Conservation (phyloP, 2,113 vertebrate species). For the Micromys minutus region DNA sequence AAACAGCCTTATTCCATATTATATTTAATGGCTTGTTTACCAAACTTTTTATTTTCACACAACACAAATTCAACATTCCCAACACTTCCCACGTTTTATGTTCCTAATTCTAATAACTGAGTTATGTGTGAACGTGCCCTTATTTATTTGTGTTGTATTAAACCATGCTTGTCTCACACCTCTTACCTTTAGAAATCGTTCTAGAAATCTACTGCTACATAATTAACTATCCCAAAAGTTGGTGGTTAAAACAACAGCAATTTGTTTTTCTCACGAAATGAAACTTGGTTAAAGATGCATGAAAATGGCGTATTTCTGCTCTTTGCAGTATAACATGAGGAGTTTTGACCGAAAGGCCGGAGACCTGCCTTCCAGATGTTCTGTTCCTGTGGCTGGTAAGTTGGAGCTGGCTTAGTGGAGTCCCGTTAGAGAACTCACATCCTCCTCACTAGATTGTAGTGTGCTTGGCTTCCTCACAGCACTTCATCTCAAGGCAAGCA, state of each 20-base stretch:
- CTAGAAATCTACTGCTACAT: not conserved
- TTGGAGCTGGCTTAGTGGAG: not conserved
- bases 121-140: slow-evolving; percentile 25
- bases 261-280: slow-evolving; percentile 6
- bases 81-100: slow-evolving; percentile 9
- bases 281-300: slow-evolving; percentile 13
- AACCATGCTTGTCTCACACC: not conserved
- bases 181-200: slow-evolving; percentile 36
- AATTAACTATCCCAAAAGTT: not conserved
- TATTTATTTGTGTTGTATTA: slow-evolving; percentile 37
- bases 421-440: not conserved
- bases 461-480: slow-evolving; percentile 35
- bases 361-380: not conserved
- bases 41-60: not conserved
- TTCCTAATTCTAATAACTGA: slow-evolving; percentile 44
- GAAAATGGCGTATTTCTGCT: not conserved
- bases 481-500: not conserved
- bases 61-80: slow-evolving; percentile 21
- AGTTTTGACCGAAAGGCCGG: not conserved
- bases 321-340: not conserved
- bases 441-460: not conserved
- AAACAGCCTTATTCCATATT: slow-evolving; percentile 20
- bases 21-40: slow-evolving; percentile 50
- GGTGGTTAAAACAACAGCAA: not conserved
- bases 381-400: not conserved